Evolutionary conservation across 1,140 invertebrate species (phyloP).

Genomic region (Sitobion miscanthi): DNA sequence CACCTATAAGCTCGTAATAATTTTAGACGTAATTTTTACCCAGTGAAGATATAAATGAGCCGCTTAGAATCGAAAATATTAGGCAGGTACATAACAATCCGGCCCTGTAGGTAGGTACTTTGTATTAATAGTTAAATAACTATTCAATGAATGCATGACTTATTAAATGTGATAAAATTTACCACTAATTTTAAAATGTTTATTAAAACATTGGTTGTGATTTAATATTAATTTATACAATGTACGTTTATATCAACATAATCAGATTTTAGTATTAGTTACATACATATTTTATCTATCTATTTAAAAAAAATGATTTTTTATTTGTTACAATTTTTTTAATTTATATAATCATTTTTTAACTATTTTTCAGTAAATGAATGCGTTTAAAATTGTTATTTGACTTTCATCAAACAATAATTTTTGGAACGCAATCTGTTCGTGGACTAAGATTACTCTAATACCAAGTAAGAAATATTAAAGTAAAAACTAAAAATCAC

Average conservation of each 20-base stretch:
- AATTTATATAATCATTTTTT: neutral
- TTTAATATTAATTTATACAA: neutral
- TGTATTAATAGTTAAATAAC: no score
- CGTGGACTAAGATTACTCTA: constrained; percentile 40
- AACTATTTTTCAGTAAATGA: constrained; percentile 27
- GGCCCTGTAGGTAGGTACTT: no score
- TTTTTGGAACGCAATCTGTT: constrained; percentile 25
- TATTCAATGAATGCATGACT: no score
- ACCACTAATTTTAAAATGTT: neutral
- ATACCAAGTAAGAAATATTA: constrained; percentile 38
- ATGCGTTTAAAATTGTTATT: constrained; percentile 43
- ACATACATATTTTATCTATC: neutral
- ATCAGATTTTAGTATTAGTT: no score
- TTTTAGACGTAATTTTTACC: no score
- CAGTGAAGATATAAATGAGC: no score
- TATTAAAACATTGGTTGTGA: neutral
- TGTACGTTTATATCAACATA: neutral
- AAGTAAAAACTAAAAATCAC: neutral
- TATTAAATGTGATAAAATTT: neutral
- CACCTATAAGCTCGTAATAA: no score
- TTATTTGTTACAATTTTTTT: neutral
- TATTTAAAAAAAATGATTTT: neutral
- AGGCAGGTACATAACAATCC: no score
- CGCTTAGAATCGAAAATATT: no score
- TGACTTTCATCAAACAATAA: neutral